Conservation (phyloP, 1,140 invertebrate species). For the Temnothorax curvispinosus region DNA sequence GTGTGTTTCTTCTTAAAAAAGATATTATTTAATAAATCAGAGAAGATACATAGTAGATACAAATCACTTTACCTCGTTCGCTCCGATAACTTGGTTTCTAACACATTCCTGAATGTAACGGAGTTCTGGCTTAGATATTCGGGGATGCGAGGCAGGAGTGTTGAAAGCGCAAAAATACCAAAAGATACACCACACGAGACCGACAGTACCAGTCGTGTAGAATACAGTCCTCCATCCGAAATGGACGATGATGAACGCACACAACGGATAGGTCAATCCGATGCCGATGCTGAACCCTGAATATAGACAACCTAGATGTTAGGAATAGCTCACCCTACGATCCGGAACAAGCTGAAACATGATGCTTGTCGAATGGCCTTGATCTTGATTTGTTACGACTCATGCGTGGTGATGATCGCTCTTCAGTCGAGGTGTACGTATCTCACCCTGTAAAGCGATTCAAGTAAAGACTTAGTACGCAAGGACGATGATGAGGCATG, state of each 20-base stretch:
- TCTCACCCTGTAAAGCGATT: slow-evolving; percentile 84
- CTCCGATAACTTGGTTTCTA: slow-evolving; percentile 84
- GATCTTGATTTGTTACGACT: slow-evolving; percentile 75
- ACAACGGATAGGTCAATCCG: slow-evolving; percentile 90
- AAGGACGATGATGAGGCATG: slow-evolving; percentile 75
- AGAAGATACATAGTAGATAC: background rate
- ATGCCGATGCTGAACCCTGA: slow-evolving; percentile 91
- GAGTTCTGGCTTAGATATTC: slow-evolving; percentile 90
- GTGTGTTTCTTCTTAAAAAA: background rate
- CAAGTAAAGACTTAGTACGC: slow-evolving; percentile 84
- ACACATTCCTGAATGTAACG: slow-evolving; percentile 90
- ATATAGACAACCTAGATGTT: slow-evolving; percentile 85
- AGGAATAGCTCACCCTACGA: slow-evolving; percentile 84
- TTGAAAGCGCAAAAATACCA: slow-evolving; percentile 93
- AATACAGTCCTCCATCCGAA: slow-evolving; percentile 90
- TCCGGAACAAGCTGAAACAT: slow-evolving; percentile 84
- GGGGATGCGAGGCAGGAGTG: slow-evolving; percentile 90
- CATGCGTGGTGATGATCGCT: slow-evolving; percentile 73
- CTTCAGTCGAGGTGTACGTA: slow-evolving; percentile 67
- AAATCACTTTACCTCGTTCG: slow-evolving; percentile 81
- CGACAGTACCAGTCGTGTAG: slow-evolving; percentile 90
- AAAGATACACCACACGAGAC: slow-evolving; percentile 88
- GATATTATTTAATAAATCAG: background rate
- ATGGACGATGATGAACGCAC: slow-evolving; percentile 89
- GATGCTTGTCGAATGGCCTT: slow-evolving; percentile 81